Evolutionary conservation across 2,888 invertebrate genomes (phyloP), one percentile per base, ranked within the genome.

Genomic region (Ennomos quercinarius): DNA sequence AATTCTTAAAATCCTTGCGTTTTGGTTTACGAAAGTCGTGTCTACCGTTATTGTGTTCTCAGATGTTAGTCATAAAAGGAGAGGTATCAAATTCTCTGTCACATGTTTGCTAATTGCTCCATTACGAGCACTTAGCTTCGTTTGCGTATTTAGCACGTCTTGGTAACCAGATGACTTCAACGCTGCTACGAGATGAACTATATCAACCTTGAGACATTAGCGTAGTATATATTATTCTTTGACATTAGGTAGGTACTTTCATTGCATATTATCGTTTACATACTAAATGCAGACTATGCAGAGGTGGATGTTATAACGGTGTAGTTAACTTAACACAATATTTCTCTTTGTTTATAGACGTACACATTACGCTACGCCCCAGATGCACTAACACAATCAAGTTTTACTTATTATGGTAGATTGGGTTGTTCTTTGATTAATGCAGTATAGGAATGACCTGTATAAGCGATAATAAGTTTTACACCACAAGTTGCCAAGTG

Each of bases 121-220:
- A 77, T 81, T 80, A 84, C 80, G 73, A 81, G 74, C 83, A 81
- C 66, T 86, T 86, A 82, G 77, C 73, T 78, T 78, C 69, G 76
- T 85, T 84, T 78, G 71, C 66, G 61, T 74, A 70, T 77, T 80
- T 77, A 81, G 77, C 78, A 67, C 57, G 60, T 70, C 72, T 71
- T 63, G 60, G 59, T 64, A 47, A 49, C 47, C 56, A 60, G 47
- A 57, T 59, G 46, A 39, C 34, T 50, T 27, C 6, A 36, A 34
- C n/a, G n/a, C n/a, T 4, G 36, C 35, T 43, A 9, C 27, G 17
- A 42, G 43, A 48, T 6, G 27, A 27, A 27, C 34, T 17, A 40
- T 38, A 13, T 36, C 10, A 36, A 44, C 17, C 13, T 39, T 36
- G 36, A 13, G 27, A 42, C 10, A 34, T n/a, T n/a, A n/a, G n/a